Evolutionary conservation across 2,888 invertebrate genomes (phyloP), one percentile per base, ranked within the genome.

Genomic region (Acronicta aceris): DNA sequence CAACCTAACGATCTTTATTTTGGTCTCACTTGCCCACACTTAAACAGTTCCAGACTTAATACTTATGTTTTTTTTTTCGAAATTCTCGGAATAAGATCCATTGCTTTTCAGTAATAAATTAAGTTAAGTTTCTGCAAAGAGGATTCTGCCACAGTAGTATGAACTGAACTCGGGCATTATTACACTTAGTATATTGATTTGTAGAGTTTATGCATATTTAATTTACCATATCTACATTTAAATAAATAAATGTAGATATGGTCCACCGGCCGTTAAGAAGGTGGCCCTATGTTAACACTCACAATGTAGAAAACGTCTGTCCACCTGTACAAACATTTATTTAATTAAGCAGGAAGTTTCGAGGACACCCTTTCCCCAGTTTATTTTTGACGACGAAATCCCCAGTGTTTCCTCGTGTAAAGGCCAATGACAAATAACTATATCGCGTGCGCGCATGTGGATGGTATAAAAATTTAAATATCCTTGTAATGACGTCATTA

Each of bases 331-430:
- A 88, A 86, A 87, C 84, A 86, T 77, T 71, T 81, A 85, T 86
- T 88, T 89, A 88, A 89, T 89, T 90, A 88, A 86, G 81, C 81
- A 83, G 86, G 84, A 87, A 89, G 84, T 87, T 84, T 72, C 83
- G 81, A 85, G 86, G 87, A 81, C 85, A 80, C 77, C 61, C 74
- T 78, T 73, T 74, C 71, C 79, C 64, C 72, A 66, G 83, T 87
- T 87, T 84, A 85, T 88, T 85, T 82, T 83, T 78, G 81, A 80
- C 83, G 76, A 77, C 64, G 74, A 81, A 83, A 79, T 87, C 87
- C 88, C 84, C 68, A 78, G 84, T 82, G 85, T 79, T 83, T 54
- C 58, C 33, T 30, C 56, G 33, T 67, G 66, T 72, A 53, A 78
- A 74, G 71, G 74, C 69, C 74, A 69, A 70, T 84, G 83, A 84